Evolutionary conservation across 2,888 invertebrate species (phyloP).

Genomic region (Galeopsomyia nigrocyanea): DNA sequence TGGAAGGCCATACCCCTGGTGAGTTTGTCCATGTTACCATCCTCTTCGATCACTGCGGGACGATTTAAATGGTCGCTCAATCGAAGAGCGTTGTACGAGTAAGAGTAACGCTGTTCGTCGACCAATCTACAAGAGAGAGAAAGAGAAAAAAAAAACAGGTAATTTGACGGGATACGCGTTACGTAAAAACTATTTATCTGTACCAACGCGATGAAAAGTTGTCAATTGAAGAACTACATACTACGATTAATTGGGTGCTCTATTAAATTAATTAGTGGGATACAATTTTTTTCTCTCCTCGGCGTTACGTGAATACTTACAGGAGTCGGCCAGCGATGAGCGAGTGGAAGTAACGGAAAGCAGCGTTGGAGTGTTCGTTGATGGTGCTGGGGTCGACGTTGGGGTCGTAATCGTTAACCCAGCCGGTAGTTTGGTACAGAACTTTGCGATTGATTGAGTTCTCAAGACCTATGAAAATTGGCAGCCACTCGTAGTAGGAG

Average conservation of each 20-base stretch:
- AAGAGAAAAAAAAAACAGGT: not conserved
- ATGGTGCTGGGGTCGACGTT: constrained; percentile 76
- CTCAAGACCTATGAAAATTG: constrained; percentile 73
- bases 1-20: constrained; percentile 83
- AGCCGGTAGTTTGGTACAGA: constrained; percentile 73
- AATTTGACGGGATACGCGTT: not conserved
- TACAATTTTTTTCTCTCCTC: not conserved
- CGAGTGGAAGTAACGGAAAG: constrained; percentile 82
- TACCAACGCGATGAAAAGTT: not conserved
- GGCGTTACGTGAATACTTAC: constrained; percentile 69
- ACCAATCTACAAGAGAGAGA: constrained; percentile 54
- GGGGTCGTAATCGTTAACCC: constrained; percentile 78
- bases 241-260: too few species aligned
- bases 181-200: not conserved
- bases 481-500: constrained; percentile 85
- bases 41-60: constrained; percentile 76
- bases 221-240: too few species aligned
- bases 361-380: constrained; percentile 80
- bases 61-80: constrained; percentile 81
- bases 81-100: constrained; percentile 71
- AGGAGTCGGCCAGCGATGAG: constrained; percentile 78
- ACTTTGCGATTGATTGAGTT: constrained; percentile 76
- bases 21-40: constrained; percentile 79
- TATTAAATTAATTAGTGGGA: too few species aligned
- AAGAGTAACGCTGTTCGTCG: constrained; percentile 49